A percentile compares a stretch with the other conserved stretches of the same genome.
These are phyloP conservation scores for Pterobdella sp. DNA, from an alignment of 2,888 invertebrate genomes.

Conservation along the genomic window DNA sequence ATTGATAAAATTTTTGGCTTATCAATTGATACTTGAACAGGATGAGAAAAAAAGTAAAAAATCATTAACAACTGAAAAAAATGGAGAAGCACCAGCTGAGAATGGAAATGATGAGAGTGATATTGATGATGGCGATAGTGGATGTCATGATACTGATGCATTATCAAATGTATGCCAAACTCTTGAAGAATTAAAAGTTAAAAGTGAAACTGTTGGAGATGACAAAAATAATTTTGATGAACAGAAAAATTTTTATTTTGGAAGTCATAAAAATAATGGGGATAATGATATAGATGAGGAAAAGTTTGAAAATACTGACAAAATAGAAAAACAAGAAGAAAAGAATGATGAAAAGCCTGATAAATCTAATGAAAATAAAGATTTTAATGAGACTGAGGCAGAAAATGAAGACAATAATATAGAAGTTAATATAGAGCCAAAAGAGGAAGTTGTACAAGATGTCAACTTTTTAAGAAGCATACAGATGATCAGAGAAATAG, in stretches of 20 bases:
- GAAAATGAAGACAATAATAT: not conserved
- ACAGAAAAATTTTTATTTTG: not conserved
- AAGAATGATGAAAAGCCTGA: not conserved
- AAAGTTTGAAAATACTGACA: not conserved
- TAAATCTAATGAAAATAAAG: not conserved
- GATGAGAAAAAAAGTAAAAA: too few species aligned
- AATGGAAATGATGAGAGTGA: not conserved
- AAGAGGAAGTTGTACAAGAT: not conserved
- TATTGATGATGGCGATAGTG: constrained; percentile 7
- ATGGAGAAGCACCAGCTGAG: too few species aligned
- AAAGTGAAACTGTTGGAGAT: not conserved
- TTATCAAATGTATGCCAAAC: not conserved
- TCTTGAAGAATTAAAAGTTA: not conserved
- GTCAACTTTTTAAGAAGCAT: not conserved
- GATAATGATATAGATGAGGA: not conserved
- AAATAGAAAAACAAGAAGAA: not conserved
- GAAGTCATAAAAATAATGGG: not conserved
- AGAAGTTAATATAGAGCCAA: too few species aligned
- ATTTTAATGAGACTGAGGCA: not conserved
- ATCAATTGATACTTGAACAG: not conserved
- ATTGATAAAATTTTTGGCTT: not conserved
- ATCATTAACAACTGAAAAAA: too few species aligned
- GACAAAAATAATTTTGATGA: not conserved
- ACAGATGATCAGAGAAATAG: not conserved
- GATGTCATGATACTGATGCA: not conserved